A percentile compares a stretch with the other conserved stretches of the same genome.
phyloP scores from a whole-genome alignment of 2,113 vertebrate genomes.

The Otus sunia region DNA sequence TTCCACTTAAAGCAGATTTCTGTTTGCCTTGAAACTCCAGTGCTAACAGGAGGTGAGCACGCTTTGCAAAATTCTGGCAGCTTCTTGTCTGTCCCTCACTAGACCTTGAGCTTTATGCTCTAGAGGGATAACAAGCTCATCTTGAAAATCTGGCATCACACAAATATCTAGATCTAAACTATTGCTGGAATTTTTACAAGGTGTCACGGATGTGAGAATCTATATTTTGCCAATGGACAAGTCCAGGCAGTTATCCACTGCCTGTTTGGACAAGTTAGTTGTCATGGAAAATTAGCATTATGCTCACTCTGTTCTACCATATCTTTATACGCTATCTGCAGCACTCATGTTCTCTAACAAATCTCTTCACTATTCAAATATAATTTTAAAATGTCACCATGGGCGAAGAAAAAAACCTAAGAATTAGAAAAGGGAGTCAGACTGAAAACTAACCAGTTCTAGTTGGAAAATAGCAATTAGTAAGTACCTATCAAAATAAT shows the following conservation, averaged over 20 bases:
- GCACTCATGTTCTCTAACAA: not conserved
- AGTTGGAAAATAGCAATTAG: not conserved
- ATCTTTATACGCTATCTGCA: not conserved
- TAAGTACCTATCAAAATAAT: not conserved
- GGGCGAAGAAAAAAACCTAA: not conserved
- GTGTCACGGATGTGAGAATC: not conserved
- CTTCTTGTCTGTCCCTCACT: not conserved
- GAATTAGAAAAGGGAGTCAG: not conserved
- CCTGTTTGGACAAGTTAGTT: constrained; percentile 50
- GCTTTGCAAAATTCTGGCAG: not conserved
- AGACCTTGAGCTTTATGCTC: constrained; percentile 27
- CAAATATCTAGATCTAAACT: not conserved
- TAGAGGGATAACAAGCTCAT: not conserved
- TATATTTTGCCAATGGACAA: not conserved
- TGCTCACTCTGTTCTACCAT: not conserved
- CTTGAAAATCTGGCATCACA: not conserved
- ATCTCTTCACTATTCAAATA: not conserved
- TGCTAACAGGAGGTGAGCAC: not conserved
- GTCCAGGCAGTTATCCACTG: constrained; percentile 34
- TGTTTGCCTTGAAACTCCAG: not conserved
- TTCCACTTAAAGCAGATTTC: not conserved
- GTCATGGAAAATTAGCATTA: constrained; percentile 39
- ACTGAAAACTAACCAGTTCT: not conserved
- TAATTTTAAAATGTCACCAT: not conserved
- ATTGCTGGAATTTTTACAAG: constrained; percentile 33